Evolutionary conservation across 1,140 invertebrate genomes (phyloP), one percentile per base, ranked within the genome.

Genomic region (Drosophila dunni): DNA sequence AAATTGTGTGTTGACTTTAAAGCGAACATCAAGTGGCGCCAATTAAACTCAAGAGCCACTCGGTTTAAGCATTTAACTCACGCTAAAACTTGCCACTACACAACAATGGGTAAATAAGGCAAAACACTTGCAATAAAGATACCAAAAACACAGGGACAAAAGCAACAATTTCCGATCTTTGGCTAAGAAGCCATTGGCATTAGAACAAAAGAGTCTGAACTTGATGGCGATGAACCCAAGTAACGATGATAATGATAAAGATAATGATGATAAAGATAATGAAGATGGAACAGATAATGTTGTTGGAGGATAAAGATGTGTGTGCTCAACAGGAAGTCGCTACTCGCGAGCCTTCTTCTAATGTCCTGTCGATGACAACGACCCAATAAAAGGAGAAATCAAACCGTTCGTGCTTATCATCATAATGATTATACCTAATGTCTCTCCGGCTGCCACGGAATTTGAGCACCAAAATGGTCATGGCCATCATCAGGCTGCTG

Each of bases 401-500:
- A 89, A 89, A 89, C 78, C 62, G 81, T 81, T 89, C 84, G 85
- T 90, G 85, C 85, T 89, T 89, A 90, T 89, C 85, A 78, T 84
- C 80, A 75, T 89, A 84, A 89, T 89, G 84, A 89, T 89, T 81
- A 89, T 89, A 79, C 78, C 68, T 89, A 89, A 89, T 89, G 81
- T 71, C 61, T 75, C 54, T 64, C 3, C 24, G 58, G 15, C 17
- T 45, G 71, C 58, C 67, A 69, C 58, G 44, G 58, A 48, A 50
- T 48, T 29, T 34, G 40, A 45, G 42, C 42, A 38, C 24, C 58
- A 48, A 63, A 71, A 48, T 71, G 62, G 54, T 58, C 75, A 38
- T 42, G 72, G 71, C 64, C 61, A 79, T 69, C 64, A 69, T 48
- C 65, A 36, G 48, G 57, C 48, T 58, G 44, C 63, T 54, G 54